Evolutionary conservation across 2,113 vertebrate species (phyloP).

Genomic region (Meles meles): DNA sequence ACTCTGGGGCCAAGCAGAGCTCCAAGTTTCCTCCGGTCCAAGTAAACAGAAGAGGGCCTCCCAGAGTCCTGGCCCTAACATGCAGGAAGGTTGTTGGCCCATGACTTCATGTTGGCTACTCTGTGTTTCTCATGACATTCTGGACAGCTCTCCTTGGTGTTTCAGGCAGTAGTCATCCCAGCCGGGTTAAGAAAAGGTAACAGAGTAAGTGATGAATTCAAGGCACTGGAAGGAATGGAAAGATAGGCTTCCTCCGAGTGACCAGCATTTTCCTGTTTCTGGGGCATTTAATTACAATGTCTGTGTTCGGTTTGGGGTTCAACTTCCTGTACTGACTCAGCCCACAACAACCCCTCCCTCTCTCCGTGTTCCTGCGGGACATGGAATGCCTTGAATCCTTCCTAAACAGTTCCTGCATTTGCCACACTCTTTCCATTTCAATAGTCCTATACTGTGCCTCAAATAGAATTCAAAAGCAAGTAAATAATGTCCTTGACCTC

Average conservation of each 20-base stretch:
- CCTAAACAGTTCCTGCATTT: not conserved
- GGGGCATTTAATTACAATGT: not conserved
- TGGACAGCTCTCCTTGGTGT: not conserved
- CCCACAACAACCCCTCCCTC: not conserved
- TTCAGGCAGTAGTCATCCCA: not conserved
- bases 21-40: not conserved
- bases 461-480: not conserved
- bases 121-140: not conserved
- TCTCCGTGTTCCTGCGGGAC: not conserved
- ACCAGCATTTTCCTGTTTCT: not conserved
- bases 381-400: not conserved
- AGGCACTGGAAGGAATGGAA: not conserved
- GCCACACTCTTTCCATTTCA: not conserved
- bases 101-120: not conserved
- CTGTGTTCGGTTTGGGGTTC: not conserved
- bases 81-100: not conserved
- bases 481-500: not conserved
- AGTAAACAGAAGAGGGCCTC: not conserved
- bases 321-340: not conserved
- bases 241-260: not conserved
- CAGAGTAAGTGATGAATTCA: not conserved
- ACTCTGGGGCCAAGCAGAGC: not conserved
- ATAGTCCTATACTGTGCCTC: not conserved
- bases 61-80: not conserved
- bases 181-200: not conserved